phyloP scores from a whole-genome alignment of 2,113 vertebrate genomes.

The Entomyzon cyanotis region DNA sequence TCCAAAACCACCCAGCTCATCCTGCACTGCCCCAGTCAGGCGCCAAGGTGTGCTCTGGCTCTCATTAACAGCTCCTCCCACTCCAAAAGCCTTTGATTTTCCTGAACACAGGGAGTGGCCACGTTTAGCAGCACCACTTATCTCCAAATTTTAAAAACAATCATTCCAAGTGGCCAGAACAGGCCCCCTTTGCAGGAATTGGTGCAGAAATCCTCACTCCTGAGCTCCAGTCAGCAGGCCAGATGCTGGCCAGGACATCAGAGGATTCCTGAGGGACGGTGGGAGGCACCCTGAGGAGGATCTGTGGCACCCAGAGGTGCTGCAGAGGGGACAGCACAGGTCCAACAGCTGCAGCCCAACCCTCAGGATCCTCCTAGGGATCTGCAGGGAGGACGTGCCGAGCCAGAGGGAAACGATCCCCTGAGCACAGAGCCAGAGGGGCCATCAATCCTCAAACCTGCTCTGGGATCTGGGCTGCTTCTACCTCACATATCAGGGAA shows the following conservation, averaged over 20 bases:
- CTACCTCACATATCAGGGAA: neutral
- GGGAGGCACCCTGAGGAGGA: neutral
- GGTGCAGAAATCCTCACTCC: neutral
- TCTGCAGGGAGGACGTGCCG: neutral
- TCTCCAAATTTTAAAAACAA: neutral
- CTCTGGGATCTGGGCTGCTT: neutral
- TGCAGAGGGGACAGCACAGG: neutral
- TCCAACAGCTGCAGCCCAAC: neutral
- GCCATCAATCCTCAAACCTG: neutral
- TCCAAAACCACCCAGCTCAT: neutral
- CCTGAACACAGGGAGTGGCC: neutral
- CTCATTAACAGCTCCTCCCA: neutral
- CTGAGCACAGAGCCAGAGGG: neutral
- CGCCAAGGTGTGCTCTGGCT: neutral
- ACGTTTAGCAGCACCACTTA: fast-evolving
- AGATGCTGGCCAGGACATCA: neutral
- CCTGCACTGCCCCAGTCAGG: neutral
- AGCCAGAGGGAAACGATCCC: fast-evolving
- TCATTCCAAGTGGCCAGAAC: neutral
- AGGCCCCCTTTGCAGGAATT: neutral
- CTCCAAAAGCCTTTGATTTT: neutral
- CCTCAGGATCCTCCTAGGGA: fast-evolving
- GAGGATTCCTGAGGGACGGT: neutral
- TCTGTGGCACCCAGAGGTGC: neutral
- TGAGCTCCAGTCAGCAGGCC: neutral